Conservation (phyloP, 2,113 vertebrate species). For the Ramphastos sulfuratus region DNA sequence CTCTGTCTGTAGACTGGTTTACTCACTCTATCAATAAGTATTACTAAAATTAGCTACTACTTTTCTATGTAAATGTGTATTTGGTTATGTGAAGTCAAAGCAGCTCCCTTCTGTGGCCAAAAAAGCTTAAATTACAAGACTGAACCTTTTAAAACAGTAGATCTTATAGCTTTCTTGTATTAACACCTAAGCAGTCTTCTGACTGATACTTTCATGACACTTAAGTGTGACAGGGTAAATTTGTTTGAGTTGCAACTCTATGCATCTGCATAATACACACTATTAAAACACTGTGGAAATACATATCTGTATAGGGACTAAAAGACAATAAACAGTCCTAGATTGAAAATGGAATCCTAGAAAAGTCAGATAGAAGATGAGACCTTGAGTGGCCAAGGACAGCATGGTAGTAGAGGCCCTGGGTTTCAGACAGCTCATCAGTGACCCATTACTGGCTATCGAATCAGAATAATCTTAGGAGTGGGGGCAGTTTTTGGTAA, state of each 20-base stretch:
- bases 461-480: not conserved
- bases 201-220: not conserved
- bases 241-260: not conserved
- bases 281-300: not conserved
- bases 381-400: not conserved
- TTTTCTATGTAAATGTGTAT: not conserved
- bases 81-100: not conserved
- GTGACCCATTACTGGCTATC: not conserved
- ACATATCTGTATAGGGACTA: not conserved
- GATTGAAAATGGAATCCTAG: not conserved
- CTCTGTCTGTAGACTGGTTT: not conserved
- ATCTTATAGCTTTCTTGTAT: not conserved
- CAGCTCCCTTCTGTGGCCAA: not conserved
- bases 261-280: not conserved
- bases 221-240: not conserved
- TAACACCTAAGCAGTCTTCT: not conserved
- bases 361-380: not conserved
- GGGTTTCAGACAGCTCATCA: not conserved
- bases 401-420: not conserved
- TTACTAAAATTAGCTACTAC: not conserved
- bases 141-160: not conserved
- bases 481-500: rapidly evolving
- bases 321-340: not conserved
- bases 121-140: not conserved
- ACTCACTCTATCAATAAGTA: not conserved